These are phyloP conservation scores for Argyresthia albistria DNA, from an alignment of 2,888 invertebrate species.

Conservation along the genomic window DNA sequence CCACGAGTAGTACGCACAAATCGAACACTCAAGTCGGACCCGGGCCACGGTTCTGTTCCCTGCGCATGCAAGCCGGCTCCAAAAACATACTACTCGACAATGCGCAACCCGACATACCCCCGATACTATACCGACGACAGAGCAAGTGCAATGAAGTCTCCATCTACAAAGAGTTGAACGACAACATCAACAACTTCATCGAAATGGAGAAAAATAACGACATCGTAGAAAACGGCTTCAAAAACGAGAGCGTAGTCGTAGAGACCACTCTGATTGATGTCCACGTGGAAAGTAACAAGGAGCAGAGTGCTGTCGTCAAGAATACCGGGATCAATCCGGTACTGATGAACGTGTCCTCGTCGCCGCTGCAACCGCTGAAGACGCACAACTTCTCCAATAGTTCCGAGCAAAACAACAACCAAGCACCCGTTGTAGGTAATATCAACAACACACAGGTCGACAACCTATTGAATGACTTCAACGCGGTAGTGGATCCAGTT, in stretches of 20 bases:
- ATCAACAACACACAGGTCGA: conserved; percentile 47
- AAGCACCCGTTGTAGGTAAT: conserved; percentile 44
- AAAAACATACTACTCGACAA: conserved; percentile 87
- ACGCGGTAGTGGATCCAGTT: conserved; percentile 16
- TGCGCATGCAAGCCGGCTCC: conserved; percentile 83
- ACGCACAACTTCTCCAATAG: conserved; percentile 57
- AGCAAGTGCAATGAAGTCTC: conserved; percentile 61
- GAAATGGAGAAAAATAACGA: conserved; percentile 41
- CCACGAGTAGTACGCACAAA: conserved; percentile 63
- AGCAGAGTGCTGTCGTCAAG: conserved; percentile 32
- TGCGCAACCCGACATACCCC: conserved; percentile 79
- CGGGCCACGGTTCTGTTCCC: conserved; percentile 83
- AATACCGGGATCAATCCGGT: conserved; percentile 49
- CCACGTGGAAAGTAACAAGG: conserved; percentile 57
- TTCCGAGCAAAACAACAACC: conserved; percentile 53
- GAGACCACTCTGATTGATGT: conserved; percentile 63
- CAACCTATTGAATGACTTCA: conserved; percentile 52
- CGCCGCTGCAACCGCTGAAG: conserved; percentile 59
- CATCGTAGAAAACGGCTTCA: conserved; percentile 24
- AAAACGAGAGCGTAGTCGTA: conserved; percentile 24
- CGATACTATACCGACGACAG: conserved; percentile 80
- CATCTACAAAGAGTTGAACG: conserved; percentile 55
- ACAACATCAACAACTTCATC: conserved; percentile 51
- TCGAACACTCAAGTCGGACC: conserved; percentile 63
- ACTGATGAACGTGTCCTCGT: conserved; percentile 57